Conservation (phyloP, 2,113 vertebrate genomes). For the Ptilonorhynchus violaceus region DNA sequence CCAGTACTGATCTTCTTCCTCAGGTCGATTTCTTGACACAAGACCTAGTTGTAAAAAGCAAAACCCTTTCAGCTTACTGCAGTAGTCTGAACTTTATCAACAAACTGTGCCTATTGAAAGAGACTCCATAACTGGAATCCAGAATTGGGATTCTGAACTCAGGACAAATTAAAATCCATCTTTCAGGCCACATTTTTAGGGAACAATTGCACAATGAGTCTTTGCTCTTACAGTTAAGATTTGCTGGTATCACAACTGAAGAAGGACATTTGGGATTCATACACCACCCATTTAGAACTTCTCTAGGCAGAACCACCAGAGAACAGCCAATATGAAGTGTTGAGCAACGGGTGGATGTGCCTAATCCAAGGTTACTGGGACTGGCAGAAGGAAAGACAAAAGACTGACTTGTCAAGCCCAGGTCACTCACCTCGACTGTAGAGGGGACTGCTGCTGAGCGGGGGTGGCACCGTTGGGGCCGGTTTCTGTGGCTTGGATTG, state of each 20-base stretch:
- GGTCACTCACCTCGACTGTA: slow-evolving; percentile 87
- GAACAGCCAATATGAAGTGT: background rate
- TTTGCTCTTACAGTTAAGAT: background rate
- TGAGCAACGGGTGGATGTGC: background rate
- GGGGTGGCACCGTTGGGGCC: slow-evolving; percentile 71
- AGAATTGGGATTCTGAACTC: background rate
- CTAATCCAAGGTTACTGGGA: rapidly evolving
- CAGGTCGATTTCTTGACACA: slow-evolving; percentile 85
- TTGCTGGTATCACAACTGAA: background rate
- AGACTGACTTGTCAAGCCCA: background rate
- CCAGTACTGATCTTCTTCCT: slow-evolving; percentile 94
- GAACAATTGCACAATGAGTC: background rate
- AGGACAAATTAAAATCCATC: background rate
- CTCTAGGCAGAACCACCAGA: background rate
- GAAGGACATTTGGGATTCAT: background rate
- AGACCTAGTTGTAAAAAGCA: slow-evolving; percentile 75
- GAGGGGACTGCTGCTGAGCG: slow-evolving; percentile 93
- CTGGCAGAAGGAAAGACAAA: background rate
- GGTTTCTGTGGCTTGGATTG: slow-evolving; percentile 84
- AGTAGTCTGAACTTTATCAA: background rate
- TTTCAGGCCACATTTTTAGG: background rate
- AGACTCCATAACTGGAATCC: background rate
- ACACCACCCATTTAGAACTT: background rate
- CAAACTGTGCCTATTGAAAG: background rate
- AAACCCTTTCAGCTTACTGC: background rate